Conservation (phyloP, 2,797 vertebrate genomes). For the Jordanella pulchra region DNA sequence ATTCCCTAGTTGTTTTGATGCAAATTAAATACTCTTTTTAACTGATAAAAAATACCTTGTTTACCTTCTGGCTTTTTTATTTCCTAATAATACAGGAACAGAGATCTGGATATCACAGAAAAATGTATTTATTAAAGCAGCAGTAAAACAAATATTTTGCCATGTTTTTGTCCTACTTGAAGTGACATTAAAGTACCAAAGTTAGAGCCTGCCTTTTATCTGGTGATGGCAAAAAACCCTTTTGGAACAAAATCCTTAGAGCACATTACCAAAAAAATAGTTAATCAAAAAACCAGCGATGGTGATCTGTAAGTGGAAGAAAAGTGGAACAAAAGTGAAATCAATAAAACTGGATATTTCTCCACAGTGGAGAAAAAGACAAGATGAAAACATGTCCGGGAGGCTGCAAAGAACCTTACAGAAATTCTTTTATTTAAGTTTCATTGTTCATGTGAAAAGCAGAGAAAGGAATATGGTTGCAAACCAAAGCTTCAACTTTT, state of each 20-base stretch:
- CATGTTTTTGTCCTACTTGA: neutral
- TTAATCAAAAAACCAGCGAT: neutral
- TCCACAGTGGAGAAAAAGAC: neutral
- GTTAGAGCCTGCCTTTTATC: neutral
- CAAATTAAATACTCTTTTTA: neutral
- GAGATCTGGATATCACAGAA: neutral
- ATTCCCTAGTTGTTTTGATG: neutral
- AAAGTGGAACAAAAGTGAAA: too few relatives aligned
- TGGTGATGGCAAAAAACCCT: neutral
- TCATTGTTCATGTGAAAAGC: too few relatives aligned
- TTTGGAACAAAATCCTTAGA: neutral
- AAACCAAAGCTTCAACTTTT: too few relatives aligned
- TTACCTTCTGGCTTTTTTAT: neutral
- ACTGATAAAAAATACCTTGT: neutral
- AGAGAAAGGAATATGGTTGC: neutral
- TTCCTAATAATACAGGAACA: neutral
- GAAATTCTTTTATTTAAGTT: too few relatives aligned
- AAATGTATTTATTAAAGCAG: too few relatives aligned
- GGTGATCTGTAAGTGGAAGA: neutral
- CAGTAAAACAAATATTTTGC: neutral
- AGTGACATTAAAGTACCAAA: neutral
- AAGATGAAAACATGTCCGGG: neutral
- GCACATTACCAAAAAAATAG: neutral
- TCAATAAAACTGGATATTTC: neutral
- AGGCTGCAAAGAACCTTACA: too few relatives aligned